Conservation (phyloP, 2,113 vertebrate genomes). For the Glaucidium brasilianum region DNA sequence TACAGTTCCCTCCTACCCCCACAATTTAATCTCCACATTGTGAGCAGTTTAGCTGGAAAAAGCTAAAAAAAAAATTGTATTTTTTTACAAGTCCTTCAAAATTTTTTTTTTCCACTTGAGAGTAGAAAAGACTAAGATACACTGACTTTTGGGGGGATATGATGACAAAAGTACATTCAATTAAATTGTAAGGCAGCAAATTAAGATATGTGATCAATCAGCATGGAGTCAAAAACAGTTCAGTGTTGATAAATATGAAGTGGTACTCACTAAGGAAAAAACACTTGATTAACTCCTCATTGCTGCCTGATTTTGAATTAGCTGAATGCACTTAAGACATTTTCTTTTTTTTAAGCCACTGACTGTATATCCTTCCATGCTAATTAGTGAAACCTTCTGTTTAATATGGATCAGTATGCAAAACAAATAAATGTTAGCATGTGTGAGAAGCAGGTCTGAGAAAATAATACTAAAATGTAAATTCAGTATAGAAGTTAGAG, state of each 20-base stretch:
- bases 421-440: background rate
- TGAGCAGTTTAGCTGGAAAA: background rate
- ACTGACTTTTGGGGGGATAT: background rate
- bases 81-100: background rate
- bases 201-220: background rate
- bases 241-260: slow-evolving; percentile 1
- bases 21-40: background rate
- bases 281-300: background rate
- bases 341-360: background rate
- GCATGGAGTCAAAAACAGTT: background rate
- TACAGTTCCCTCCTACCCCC: background rate
- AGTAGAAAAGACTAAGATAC: background rate
- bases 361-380: background rate
- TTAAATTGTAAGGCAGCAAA: slow-evolving; percentile 1
- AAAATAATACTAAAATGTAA: background rate
- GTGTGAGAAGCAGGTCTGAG: background rate
- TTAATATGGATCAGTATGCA: background rate
- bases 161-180: background rate
- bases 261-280: background rate
- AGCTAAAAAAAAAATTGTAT: background rate
- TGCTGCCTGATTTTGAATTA: slow-evolving; percentile 12
- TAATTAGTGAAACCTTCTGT: slow-evolving; percentile 3
- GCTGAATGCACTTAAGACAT: background rate
- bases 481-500: background rate
- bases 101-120: background rate